phyloP scores from a whole-genome alignment of 2,888 invertebrate genomes.

The Pasiphila rectangulata region DNA sequence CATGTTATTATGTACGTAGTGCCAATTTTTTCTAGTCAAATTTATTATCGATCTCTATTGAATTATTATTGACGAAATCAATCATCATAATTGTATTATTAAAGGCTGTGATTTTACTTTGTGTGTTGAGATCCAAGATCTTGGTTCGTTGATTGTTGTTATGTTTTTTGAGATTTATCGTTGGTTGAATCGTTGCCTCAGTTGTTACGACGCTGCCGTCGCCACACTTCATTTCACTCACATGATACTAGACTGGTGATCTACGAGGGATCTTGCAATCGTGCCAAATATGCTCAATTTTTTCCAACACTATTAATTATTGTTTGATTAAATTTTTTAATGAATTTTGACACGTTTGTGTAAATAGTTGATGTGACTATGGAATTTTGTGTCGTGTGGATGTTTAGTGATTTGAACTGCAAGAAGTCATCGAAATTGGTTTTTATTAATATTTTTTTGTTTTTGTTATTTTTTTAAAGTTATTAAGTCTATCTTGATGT shows the following conservation, averaged over 20 bases:
- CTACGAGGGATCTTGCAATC: constrained; percentile 46
- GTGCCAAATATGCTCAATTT: constrained; percentile 75
- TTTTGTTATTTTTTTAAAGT: constrained; percentile 22
- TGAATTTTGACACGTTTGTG: constrained; percentile 40
- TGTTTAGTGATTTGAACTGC: constrained; percentile 27
- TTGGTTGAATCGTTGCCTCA: constrained; percentile 15
- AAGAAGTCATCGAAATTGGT: constrained; percentile 32
- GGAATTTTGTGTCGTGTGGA: constrained; percentile 40
- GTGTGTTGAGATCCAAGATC: constrained; percentile 63
- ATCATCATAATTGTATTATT: constrained; percentile 52
- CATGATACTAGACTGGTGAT: constrained; percentile 34
- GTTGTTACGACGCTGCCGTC: constrained; percentile 11
- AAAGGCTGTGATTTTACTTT: constrained; percentile 76
- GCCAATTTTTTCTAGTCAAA: constrained; percentile 54
- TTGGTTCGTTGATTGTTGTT: constrained; percentile 43
- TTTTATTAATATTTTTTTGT: constrained; percentile 22
- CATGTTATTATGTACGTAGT: constrained; percentile 42
- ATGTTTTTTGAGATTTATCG: constrained; percentile 35
- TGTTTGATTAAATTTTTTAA: constrained; percentile 43
- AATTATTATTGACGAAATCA: constrained; percentile 29
- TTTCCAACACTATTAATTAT: constrained; percentile 48
- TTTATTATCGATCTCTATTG: constrained; percentile 37
- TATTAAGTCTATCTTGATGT: constrained; percentile 3
- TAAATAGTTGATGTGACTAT: constrained; percentile 39
- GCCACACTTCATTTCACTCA: constrained; percentile 33